These are phyloP conservation scores for Blastomussa wellsi DNA, from an alignment of 92 coral and sea anemone species.

Conservation along the genomic window DNA sequence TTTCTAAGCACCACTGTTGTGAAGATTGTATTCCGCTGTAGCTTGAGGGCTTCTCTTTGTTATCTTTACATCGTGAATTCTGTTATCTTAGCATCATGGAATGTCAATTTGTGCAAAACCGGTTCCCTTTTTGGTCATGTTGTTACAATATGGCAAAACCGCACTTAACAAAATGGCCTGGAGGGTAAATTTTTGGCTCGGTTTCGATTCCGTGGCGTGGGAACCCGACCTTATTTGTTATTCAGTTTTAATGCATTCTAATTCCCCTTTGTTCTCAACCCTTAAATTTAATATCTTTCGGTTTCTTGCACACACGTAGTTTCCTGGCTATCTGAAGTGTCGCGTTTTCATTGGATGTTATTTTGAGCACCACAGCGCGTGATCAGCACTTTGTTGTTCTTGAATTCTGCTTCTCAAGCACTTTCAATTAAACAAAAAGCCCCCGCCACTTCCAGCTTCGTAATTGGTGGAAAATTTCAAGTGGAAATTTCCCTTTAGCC, in stretches of 20 bases:
- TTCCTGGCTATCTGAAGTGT: not conserved
- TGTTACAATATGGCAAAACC: not conserved
- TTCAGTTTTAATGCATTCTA: not conserved
- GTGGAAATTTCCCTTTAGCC: not conserved
- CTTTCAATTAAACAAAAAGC: not conserved
- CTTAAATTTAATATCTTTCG: not conserved
- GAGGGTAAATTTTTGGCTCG: not conserved
- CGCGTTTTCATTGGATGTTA: slow-evolving; percentile 20
- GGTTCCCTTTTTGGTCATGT: not conserved
- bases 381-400: not conserved
- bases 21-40: not conserved
- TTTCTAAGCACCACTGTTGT: not conserved
- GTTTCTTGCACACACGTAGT: slow-evolving; percentile 9
- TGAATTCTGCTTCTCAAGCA: slow-evolving; percentile 10
- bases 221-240: not conserved
- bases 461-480: not conserved
- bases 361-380: not conserved
- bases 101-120: not conserved
- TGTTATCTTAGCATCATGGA: not conserved
- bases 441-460: slow-evolving; percentile 5
- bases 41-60: not conserved
- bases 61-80: not conserved
- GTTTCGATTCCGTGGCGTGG: slow-evolving; percentile 9
- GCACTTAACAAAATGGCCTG: not conserved
- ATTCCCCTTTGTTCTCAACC: not conserved